Evolutionary conservation across 2,113 vertebrate genomes (phyloP).

Genomic region (Thymallus thymallus): DNA sequence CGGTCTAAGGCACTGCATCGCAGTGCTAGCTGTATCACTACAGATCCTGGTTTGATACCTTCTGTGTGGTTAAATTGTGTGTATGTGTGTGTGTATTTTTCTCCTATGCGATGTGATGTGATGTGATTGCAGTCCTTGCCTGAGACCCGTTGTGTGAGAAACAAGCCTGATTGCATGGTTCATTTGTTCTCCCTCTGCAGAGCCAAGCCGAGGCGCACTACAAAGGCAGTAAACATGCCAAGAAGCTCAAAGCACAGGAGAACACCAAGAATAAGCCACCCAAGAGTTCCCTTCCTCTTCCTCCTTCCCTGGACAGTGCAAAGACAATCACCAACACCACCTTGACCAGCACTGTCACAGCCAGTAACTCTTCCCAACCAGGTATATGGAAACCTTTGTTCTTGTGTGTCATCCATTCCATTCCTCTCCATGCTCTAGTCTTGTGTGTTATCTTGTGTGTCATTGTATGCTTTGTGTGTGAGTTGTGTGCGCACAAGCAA

Average conservation of each 20-base stretch:
- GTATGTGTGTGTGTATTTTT: too few species aligned
- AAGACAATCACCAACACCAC: conserved; percentile 56
- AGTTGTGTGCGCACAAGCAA: too few species aligned
- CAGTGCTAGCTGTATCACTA: too few species aligned
- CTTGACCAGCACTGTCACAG: conserved; percentile 64
- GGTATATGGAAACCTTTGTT: not conserved
- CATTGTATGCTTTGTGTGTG: not conserved
- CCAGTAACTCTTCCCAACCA: conserved; percentile 58
- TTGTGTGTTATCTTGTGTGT: not conserved
- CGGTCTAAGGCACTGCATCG: too few species aligned
- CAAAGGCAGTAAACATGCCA: conserved; percentile 98
- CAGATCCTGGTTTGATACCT: too few species aligned
- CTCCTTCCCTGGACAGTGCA: not conserved
- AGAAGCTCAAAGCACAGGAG: conserved; percentile 98
- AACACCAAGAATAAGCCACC: conserved; percentile 92
- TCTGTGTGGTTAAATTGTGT: too few species aligned
- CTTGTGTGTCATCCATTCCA: conserved; percentile 26
- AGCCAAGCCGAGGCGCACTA: conserved; percentile 98
- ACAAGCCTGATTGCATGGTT: not conserved
- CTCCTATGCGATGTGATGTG: not conserved
- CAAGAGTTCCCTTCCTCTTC: not conserved
- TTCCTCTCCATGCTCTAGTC: conserved; percentile 21
- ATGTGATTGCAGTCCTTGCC: not conserved
- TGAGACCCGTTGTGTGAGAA: not conserved
- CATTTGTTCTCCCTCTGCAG: conserved; percentile 77